Evolutionary conservation across 2,113 vertebrate species (phyloP), one percentile per base, ranked within the genome.

Genomic region (Cacatua alba): DNA sequence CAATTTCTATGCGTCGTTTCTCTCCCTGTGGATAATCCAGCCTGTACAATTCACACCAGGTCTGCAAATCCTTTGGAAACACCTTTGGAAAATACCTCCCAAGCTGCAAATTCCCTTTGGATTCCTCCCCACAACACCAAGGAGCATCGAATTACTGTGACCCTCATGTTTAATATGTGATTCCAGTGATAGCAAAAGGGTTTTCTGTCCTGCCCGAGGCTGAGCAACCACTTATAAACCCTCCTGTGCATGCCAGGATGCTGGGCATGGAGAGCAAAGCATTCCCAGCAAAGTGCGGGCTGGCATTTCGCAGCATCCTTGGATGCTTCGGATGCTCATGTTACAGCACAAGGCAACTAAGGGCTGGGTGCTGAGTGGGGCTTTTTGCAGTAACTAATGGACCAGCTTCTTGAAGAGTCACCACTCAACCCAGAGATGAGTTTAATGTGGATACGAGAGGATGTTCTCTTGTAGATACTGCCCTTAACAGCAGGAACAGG

Each of bases 161-260:
- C 24, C 13, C 9, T 29, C 0, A 1, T 1, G n/a, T 35, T 67
- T 15, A 7, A 44, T 0, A 3, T 0, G 7, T 0, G 0, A 33
- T 13, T 2, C 44, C 62, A 26, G 44, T 15, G 11, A 17, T 0
- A 26, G 13, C 13, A 6, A 82, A 89, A n/a, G 52, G 12, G 9
- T 88, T 91, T 64, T 69, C 39, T 2, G 3, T 6, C 63, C 63
- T 31, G 21, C 26, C 37, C 2, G 5, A 29, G 59, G 71, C 53
- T 48, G 37, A 86, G 76, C 24, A 6, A 1, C 3, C 7, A 33
- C 52, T 31, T 39, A 6, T 7, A 72, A 37, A 37, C 29, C 12
- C 31, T 10, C 17, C 25, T 0, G 0, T 6, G 18, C 13, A 4
- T 10, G 31, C 19, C 49, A 11, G 71, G 78, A 14, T 55, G 41